Evolutionary conservation across 2,113 vertebrate genomes (phyloP), one percentile per base, ranked within the genome.

Genomic region (Poeciliopsis occidentalis): DNA sequence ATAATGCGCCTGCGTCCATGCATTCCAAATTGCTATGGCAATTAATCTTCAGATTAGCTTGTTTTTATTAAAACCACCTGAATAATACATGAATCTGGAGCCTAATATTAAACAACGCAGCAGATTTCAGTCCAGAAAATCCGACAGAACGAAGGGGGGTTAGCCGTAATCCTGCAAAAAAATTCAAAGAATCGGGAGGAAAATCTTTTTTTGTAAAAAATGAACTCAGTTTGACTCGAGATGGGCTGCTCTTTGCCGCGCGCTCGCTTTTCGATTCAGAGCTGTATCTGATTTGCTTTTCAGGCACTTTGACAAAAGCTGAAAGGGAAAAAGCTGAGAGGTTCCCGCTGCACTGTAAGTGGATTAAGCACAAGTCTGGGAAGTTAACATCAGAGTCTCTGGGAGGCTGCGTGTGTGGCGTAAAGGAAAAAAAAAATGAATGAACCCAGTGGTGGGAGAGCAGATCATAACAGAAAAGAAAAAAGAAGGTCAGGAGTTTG

Each of bases 41-140:
- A 87, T 85, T 86, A 90, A 85, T 88, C 82, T 84, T 75, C 66
- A 71, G 85, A 92, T 89, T 90, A 87, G 61, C 78, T 83, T 82
- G 79, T 79, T 90, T 87, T 80, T 84, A 84, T 88, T 65, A 88
- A 85, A 37, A 67, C 51, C 67, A 63, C 37, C 68, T 90, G 85
- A 90, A 89, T 81, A 81, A 88, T 70, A 85, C 84, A 87, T 80
- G 71, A 80, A 65, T 74, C 69, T 37, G 32, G 32, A 44, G 47
- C 8, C 65, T 37, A 51, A 83, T 69, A 79, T 85, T 76, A 83
- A 88, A 89, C 85, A 80, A 72, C 54, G 4, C 74, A 62, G 75
- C 87, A 86, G 34, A 84, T 87, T 84, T 83, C 27, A 61, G 47
- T 79, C 57, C 34, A 71, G 68, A 67, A 66, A 67, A 83, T 76